Base-by-base conservation (phyloP, 2,797 vertebrate species). In the Picus viridis region DNA sequence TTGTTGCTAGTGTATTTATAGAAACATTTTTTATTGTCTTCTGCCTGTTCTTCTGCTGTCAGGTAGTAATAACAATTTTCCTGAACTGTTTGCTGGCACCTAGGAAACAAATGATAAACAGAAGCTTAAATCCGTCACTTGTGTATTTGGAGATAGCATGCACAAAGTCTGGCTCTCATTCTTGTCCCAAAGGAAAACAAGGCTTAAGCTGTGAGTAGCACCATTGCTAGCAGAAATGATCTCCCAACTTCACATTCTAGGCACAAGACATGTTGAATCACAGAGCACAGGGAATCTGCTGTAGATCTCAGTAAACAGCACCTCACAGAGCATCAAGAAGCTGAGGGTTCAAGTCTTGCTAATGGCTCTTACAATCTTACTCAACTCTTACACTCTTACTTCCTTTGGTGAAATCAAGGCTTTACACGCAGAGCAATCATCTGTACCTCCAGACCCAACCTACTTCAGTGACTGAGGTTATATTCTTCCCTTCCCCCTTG, bases 61-160 rank as follows among this genome's bases (percentile, higher is more conserved):
- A 70, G 39, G 29, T 63, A 57, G 30, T 49, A 43, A 61, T 82
- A 89, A 73, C 12, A 11, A 24, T 74, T 92, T 76, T 57, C 49
- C 39, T 32, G 30, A 63, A 51, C 43, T 73, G n/a, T 93, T 89
- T 81, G 29, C 59, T 86, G 53, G n/a, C 32, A 72, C 61, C 62
- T 47, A 69, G 39, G 47, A 77, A 93, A 88, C 67, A 86, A 77
- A 68, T 41, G 24, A 72, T 74, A 85, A 89, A 89, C 54, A 72
- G 41, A 71, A 81, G 20, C 34, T 67, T 90, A 83, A 90, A 83
- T 73, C 53, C 30, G 39, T 58, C 58, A 54, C 36, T 69, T 58
- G 13, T 16, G 8, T 85, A 56, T 81, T 91, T 91, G 51, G 56
- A 94, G 51, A 51, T 6, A 65, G 67, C 32, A 61, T 41, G 41